phyloP scores from a whole-genome alignment of 2,113 vertebrate genomes.

The Microtus montanus region DNA sequence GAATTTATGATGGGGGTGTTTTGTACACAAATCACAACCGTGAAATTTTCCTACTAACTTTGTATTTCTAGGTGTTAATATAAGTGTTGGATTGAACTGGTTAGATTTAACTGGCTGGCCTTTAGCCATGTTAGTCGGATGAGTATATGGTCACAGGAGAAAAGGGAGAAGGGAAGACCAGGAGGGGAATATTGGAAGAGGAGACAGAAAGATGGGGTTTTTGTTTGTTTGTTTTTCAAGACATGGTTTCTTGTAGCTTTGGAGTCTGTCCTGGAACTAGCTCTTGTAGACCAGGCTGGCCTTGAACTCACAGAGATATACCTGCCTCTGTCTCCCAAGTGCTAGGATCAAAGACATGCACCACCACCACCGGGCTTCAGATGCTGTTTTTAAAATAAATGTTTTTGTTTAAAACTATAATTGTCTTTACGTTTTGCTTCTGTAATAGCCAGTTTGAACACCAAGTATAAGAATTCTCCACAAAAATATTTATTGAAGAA shows the following conservation, averaged over 20 bases:
- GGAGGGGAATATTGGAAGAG: accelerated
- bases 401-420: not conserved
- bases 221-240: no score
- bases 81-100: not conserved
- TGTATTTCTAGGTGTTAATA: not conserved
- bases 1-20: no score
- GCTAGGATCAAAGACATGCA: no score
- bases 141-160: not conserved
- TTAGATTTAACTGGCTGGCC: not conserved
- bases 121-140: not conserved
- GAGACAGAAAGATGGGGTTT: not conserved
- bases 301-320: no score
- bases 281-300: no score
- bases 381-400: not conserved
- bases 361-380: accelerated
- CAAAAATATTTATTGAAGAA: not conserved
- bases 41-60: not conserved
- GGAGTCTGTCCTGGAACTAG: no score
- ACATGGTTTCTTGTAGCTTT: no score
- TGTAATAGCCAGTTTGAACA: not conserved
- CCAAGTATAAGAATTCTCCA: not conserved
- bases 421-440: not conserved
- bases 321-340: no score
- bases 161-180: accelerated
- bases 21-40: not conserved